Conservation (phyloP, 2,888 invertebrate genomes). For the Rhimphoctona megacephalus region DNA sequence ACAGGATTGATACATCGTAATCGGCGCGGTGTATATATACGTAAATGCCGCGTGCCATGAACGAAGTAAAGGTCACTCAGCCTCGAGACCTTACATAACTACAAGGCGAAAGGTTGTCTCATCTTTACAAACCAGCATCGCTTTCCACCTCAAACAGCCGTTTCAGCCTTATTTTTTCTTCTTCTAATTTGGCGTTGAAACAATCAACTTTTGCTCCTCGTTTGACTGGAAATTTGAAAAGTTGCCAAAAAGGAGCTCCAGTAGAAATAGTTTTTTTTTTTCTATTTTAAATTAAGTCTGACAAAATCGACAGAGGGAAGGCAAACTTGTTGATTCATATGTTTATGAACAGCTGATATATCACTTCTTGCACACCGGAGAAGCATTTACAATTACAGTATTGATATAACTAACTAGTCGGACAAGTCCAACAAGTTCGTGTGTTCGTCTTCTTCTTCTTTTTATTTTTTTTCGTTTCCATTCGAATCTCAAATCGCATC, state of each 20-base stretch:
- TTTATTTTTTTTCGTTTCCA: too few species aligned
- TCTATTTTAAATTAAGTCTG: background rate
- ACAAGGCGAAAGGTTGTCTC: slow-evolving; percentile 83
- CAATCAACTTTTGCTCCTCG: slow-evolving; percentile 28
- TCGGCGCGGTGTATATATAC: slow-evolving; percentile 72
- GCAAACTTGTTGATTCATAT: background rate
- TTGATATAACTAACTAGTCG: slow-evolving; percentile 28
- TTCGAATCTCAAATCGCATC: slow-evolving; percentile 10
- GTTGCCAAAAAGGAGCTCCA: too few species aligned
- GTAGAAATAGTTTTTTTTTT: background rate
- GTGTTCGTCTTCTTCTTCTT: background rate
- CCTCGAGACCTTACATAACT: slow-evolving; percentile 82
- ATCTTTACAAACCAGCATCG: slow-evolving; percentile 80
- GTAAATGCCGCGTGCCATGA: slow-evolving; percentile 83
- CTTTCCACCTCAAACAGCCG: slow-evolving; percentile 77
- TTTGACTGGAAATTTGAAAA: background rate
- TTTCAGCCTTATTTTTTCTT: slow-evolving; percentile 73
- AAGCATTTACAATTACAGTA: slow-evolving; percentile 25
- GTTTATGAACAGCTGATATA: slow-evolving; percentile 13
- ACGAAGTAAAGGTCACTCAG: slow-evolving; percentile 82
- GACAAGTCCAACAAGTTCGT: slow-evolving; percentile 11
- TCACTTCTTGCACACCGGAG: slow-evolving; percentile 8
- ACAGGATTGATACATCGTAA: slow-evolving; percentile 72
- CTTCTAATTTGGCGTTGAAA: slow-evolving; percentile 47
- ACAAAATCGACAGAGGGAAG: background rate